phyloP scores from a whole-genome alignment of 2,888 invertebrate species.

The Pterostichus madidus region DNA sequence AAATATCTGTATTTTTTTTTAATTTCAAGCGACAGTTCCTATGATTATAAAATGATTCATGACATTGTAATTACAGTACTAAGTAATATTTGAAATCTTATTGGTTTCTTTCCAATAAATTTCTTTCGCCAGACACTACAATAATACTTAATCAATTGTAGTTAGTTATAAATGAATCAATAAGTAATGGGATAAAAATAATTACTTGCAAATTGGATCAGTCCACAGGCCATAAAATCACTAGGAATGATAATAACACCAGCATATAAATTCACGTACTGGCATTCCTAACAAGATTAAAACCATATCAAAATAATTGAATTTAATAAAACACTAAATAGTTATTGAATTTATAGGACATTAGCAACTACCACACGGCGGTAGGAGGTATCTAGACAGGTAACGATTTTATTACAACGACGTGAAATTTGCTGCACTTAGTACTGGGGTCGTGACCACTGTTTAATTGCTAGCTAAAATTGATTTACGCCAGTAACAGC shows the following conservation, averaged over 20 bases:
- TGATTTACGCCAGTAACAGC: slow-evolving; percentile 34
- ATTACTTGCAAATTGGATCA: slow-evolving; percentile 30
- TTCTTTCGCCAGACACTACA: background rate
- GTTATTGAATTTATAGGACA: background rate
- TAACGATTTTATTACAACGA: slow-evolving; percentile 20
- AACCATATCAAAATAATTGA: slow-evolving; percentile 48
- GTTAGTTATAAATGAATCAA: no score
- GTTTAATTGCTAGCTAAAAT: slow-evolving; percentile 57
- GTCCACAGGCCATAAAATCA: slow-evolving; percentile 28
- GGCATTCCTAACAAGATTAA: slow-evolving; percentile 32
- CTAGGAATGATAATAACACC: slow-evolving; percentile 43
- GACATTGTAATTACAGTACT: no score
- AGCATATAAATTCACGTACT: slow-evolving; percentile 33
- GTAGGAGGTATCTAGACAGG: background rate
- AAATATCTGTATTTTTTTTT: background rate
- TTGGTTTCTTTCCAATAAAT: no score
- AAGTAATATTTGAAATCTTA: no score
- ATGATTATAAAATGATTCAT: no score
- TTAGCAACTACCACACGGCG: background rate
- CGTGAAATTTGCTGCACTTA: background rate
- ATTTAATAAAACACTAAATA: slow-evolving; percentile 19
- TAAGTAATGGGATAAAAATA: background rate
- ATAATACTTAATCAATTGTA: background rate
- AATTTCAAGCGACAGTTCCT: no score
- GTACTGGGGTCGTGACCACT: slow-evolving; percentile 5